A percentile compares a stretch with the other conserved stretches of the same genome.
These are phyloP conservation scores for Scaptomyza tumidula DNA, from an alignment of 2,888 invertebrate genomes.

Conservation along the genomic window DNA sequence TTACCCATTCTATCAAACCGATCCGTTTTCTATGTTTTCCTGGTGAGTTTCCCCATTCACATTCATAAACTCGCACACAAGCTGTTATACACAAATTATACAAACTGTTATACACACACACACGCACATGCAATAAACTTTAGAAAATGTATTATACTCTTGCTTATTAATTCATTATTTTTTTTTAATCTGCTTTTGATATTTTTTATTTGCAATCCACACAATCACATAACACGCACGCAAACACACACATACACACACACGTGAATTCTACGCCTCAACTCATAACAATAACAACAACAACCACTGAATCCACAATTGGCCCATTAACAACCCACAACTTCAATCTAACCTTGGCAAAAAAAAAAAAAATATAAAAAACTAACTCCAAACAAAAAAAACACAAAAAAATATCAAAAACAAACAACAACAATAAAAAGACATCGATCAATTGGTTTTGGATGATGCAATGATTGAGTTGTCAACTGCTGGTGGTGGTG, in stretches of 20 bases:
- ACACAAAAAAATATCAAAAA: constrained; percentile 27
- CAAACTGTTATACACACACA: constrained; percentile 9
- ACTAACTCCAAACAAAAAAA: constrained; percentile 21
- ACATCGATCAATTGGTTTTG: constrained; percentile 69
- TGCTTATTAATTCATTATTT: constrained; percentile 17
- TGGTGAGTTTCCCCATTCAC: not conserved
- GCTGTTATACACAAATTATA: constrained; percentile 8
- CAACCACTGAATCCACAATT: constrained; percentile 9
- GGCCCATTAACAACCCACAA: constrained; percentile 18
- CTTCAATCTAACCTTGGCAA: constrained; percentile 21
- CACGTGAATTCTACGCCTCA: constrained; percentile 5
- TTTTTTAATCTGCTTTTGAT: constrained; percentile 32
- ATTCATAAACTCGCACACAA: not conserved
- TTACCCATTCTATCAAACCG: not conserved
- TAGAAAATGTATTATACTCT: not conserved
- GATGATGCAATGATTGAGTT: constrained; percentile 73
- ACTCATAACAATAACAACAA: constrained; percentile 10
- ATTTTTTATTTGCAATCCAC: constrained; percentile 34
- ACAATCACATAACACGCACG: constrained; percentile 6
- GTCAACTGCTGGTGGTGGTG: constrained; percentile 46
- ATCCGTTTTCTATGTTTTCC: not conserved
- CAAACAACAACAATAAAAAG: constrained; percentile 45
- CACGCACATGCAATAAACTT: no score
- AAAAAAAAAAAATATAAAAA: constrained; percentile 5
- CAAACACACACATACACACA: constrained; percentile 2